A percentile compares a stretch with the other conserved stretches of the same genome.
Evolutionary conservation across 1,140 invertebrate species (phyloP).

Genomic region (Atta cephalotes): DNA sequence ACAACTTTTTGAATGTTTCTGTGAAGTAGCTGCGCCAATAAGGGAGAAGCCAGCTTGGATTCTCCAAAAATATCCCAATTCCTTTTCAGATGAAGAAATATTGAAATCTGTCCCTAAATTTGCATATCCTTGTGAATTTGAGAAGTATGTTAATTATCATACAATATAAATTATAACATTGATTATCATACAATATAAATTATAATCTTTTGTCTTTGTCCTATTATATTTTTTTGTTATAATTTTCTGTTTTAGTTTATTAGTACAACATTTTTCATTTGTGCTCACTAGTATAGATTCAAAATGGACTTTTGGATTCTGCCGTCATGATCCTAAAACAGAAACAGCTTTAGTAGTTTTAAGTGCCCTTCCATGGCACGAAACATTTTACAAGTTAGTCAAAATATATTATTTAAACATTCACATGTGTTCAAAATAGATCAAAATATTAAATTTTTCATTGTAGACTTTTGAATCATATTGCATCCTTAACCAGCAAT

Average conservation of each 20-base stretch:
- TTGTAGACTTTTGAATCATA: conserved; percentile 87
- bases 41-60: conserved; percentile 89
- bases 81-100: conserved; percentile 91
- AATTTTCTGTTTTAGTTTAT: conserved; percentile 86
- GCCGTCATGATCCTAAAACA: conserved; percentile 94
- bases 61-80: conserved; percentile 92
- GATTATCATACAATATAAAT: not conserved
- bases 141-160: conserved; percentile 88
- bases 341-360: conserved; percentile 92
- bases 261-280: conserved; percentile 96
- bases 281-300: conserved; percentile 97
- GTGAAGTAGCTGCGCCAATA: conserved; percentile 91
- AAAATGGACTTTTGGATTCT: conserved; percentile 98
- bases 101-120: conserved; percentile 94
- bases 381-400: conserved; percentile 95
- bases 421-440: not conserved
- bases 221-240: conserved; percentile 27
- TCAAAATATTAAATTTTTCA: conserved; percentile 34
- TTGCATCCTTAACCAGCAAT: conserved; percentile 87
- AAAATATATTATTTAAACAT: not conserved
- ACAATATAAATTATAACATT: conserved; percentile 11
- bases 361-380: conserved; percentile 97
- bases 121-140: conserved; percentile 93
- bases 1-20: conserved; percentile 94
- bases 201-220: conserved; percentile 25